A percentile compares a stretch with the other conserved stretches of the same genome.
Evolutionary conservation across 2,888 invertebrate species (phyloP).

Genomic region (Tiliacea citrago): DNA sequence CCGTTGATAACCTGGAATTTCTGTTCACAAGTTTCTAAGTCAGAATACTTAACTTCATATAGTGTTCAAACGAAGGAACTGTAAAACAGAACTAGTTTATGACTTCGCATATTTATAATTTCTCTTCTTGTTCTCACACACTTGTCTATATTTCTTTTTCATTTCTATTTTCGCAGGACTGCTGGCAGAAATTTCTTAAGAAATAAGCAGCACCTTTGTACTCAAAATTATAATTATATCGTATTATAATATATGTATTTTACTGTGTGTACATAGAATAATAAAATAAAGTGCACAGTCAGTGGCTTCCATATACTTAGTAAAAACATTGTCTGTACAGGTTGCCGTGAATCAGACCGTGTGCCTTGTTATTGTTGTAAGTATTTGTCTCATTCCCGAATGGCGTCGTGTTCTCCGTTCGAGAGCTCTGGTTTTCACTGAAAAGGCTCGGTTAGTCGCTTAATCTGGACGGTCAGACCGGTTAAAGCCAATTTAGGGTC

Average conservation of each 20-base stretch:
- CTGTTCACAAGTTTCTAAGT: neutral
- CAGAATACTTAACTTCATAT: neutral
- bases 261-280: no score
- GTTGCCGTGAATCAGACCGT: constrained; percentile 62
- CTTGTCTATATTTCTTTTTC: no score
- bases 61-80: constrained; percentile 2
- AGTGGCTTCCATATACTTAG: constrained; percentile 11
- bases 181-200: no score
- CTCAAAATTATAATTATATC: no score
- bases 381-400: constrained; percentile 32
- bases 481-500: neutral
- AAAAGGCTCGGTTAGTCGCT: neutral
- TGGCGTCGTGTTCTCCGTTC: constrained; percentile 17
- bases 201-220: no score
- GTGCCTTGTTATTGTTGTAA: constrained; percentile 48
- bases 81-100: neutral
- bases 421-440: constrained; percentile 27
- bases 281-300: neutral
- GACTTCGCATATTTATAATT: no score
- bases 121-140: no score
- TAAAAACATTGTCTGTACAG: constrained; percentile 35
- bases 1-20: neutral
- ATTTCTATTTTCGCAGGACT: no score
- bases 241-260: no score
- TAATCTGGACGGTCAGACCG: neutral